Evolutionary conservation across 2,113 vertebrate genomes (phyloP).

Genomic region (Mus spicilegus): DNA sequence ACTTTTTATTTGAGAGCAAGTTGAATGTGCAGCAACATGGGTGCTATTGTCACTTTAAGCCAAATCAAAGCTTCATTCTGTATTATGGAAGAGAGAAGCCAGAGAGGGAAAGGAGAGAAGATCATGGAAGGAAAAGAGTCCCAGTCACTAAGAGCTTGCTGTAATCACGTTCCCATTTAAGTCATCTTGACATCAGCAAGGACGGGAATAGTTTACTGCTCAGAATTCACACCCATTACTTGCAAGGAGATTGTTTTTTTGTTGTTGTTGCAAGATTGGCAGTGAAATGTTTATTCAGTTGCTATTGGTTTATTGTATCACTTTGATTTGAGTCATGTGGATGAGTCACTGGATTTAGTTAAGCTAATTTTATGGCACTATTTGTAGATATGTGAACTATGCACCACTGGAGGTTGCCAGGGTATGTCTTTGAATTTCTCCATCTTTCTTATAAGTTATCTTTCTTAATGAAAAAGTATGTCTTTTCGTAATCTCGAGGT

Average conservation of each 20-base stretch:
- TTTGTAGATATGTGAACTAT: not conserved
- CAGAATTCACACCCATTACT: not conserved
- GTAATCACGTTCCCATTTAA: not conserved
- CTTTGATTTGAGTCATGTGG: not conserved
- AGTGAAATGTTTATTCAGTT: constrained; percentile 12
- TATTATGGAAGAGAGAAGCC: not conserved
- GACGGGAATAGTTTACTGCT: not conserved
- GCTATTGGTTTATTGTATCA: not conserved
- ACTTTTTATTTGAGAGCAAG: not conserved
- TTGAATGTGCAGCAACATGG: not conserved
- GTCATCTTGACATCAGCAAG: not conserved
- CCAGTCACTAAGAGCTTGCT: not conserved
- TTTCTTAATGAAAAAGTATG: not conserved
- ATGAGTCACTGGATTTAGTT: not conserved
- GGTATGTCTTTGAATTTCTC: not conserved
- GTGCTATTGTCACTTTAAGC: not conserved
- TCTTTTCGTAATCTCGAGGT: not conserved
- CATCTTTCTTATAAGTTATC: not conserved
- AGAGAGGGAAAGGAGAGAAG: not conserved
- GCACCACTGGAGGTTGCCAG: not conserved
- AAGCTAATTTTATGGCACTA: constrained; percentile 1
- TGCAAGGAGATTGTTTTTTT: not conserved
- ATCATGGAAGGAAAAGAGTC: not conserved
- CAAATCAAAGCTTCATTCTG: not conserved
- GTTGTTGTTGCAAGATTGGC: not conserved